A percentile compares a stretch with the other conserved stretches of the same genome.
These are phyloP conservation scores for Girardinichthys multiradiatus DNA, from an alignment of 2,113 vertebrate genomes.

Conservation along the genomic window DNA sequence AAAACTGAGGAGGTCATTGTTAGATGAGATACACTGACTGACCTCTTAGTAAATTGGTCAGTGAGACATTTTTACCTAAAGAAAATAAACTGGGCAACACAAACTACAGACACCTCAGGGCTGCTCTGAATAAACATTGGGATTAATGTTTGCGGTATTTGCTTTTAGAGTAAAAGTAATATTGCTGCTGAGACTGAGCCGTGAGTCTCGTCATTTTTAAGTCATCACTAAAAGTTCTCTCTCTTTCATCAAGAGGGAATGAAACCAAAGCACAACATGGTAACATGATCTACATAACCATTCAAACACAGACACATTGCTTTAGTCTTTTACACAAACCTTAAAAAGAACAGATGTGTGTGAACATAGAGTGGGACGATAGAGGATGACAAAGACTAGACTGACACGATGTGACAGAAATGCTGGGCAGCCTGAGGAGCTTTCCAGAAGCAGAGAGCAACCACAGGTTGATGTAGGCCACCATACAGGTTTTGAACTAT, in stretches of 20 bases:
- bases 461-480: constrained; percentile 64
- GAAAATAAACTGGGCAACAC: constrained; percentile 34
- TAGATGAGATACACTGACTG: constrained; percentile 19
- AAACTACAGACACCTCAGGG: constrained; percentile 44
- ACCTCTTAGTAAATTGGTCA: constrained; percentile 28
- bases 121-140: constrained; percentile 35
- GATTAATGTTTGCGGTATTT: constrained; percentile 20
- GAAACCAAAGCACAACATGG: constrained; percentile 73
- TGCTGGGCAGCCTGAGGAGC: constrained; percentile 57
- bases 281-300: constrained; percentile 63
- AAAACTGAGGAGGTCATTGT: constrained; percentile 11
- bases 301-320: constrained; percentile 55
- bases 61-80: constrained; percentile 21
- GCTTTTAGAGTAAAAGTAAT: neutral
- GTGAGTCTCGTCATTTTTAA: constrained; percentile 35
- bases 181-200: constrained; percentile 23
- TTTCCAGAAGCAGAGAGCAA: constrained; percentile 47
- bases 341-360: constrained; percentile 38
- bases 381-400: constrained; percentile 46
- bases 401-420: constrained; percentile 41
- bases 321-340: constrained; percentile 55
- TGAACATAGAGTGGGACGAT: constrained; percentile 18
- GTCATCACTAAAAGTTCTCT: constrained; percentile 20
- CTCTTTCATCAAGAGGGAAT: constrained; percentile 26
- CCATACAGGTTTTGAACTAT: constrained; percentile 52